Evolutionary conservation across 2,113 vertebrate genomes (phyloP), one percentile per base, ranked within the genome.

Genomic region (Onychorhynchus coronatus): DNA sequence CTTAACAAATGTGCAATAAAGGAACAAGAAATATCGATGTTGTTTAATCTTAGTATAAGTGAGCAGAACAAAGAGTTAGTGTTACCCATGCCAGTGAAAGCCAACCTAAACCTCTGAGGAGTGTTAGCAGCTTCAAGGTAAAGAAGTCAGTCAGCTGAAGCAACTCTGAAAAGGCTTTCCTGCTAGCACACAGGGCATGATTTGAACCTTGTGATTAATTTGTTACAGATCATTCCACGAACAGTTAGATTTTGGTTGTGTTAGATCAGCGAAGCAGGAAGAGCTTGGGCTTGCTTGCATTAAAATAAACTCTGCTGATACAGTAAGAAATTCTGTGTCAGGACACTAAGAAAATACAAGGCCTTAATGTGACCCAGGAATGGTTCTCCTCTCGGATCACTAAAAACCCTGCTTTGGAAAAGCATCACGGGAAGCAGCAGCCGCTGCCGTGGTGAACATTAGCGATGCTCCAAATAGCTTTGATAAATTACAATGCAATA

Each of bases 1-100:
- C 88, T 96, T 62, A 95, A 96, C 85, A 74, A 94, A 83, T 86
- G 95, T 85, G 94, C 82, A 93, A 92, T 94, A 91, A 95, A 88
- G 96, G 85, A 91, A 97, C 85, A 44, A 41, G 80, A 95, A 91
- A 87, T 83, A 96, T 81, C 17, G 12, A 83, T 92, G 70, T 41
- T 59, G 47, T 89, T 84, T 91, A 91, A 89, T 58, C 50, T 89
- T 95, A 94, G 70, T 85, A 33, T 89, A 89, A 85, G 91, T 92
- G 89, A 93, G 85, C 52, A 83, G 85, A 89, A 85, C 31, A 85
- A 91, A 84, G 71, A 80, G 63, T 95, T 78, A 93, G 96, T 93
- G 88, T 93, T 87, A 93, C 85, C 91, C 74, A 84, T 75, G 82
- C 91, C 90, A 85, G 46, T 42, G 79, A 95, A 88, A 97, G 94